Base-by-base conservation (phyloP, 2,797 vertebrate species). In the Hyperoplus lanceolatus region DNA sequence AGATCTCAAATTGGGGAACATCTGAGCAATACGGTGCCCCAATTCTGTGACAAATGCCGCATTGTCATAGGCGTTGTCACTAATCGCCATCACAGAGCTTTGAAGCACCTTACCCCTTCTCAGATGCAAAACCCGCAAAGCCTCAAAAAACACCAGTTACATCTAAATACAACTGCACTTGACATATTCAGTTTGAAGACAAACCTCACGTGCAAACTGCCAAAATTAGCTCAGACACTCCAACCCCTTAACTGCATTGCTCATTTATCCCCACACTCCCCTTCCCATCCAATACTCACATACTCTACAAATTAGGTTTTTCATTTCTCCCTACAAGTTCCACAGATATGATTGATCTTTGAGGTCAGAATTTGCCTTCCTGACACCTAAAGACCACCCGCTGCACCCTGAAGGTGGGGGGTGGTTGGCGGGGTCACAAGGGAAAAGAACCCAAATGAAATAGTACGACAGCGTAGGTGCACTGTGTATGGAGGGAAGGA, bases 71-170 rank as follows among this genome's bases (percentile, higher is more conserved):
- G 46, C 8, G 4, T 9, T 69, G 56, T 36, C 0, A 15, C 68
- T 80, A 79, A 85, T 78, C 78, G 11, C 60, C 82, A 77, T 78
- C 79, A 86, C 60, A 18, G 42, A 50, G 76, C 68, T 83, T 66
- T 68, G 46, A 87, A 59, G 64, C 48, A 1, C 18, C 61, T 41
- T 45, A 21, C 54, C 39, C 51, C 56, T 58, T 48, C 75, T 51
- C 9, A 3, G 43, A 75, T 38, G 56, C 53, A 57, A 7, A 60
- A 56, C 56, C 63, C 60, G 53, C 41, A 78, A 63, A 77, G 64
- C 29, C 29, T 59, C 43, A 39, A 9, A 6, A 58, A 68, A 29
- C 29, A 29, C 29, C 29, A 29, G 29, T 29, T 29, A 3, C 29
- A 29, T 29, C 29, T 29, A 29, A 29, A 29, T 29, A 29, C 29